These are phyloP conservation scores for Glareola pratincola DNA, from an alignment of 2,113 vertebrate genomes.

Conservation along the genomic window DNA sequence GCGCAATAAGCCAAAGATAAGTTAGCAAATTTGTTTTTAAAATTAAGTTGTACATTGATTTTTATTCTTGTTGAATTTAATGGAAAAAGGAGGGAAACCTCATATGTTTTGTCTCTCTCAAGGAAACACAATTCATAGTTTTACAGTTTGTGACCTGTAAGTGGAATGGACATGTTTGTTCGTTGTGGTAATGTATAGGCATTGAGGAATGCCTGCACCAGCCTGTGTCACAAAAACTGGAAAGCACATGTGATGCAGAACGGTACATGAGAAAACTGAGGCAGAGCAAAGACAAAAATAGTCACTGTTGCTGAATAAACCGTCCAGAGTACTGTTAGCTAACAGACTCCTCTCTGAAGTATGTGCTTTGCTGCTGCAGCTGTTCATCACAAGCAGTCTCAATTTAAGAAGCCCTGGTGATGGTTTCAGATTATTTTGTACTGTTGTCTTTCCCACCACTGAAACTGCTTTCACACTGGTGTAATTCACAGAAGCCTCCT, in stretches of 20 bases:
- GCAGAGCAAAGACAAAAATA: background rate
- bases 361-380: background rate
- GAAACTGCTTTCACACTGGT: background rate
- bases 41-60: constrained; percentile 30
- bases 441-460: background rate
- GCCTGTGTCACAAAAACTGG: background rate
- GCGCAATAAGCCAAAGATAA: background rate
- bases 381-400: background rate
- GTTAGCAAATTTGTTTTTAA: background rate
- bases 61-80: constrained; percentile 27
- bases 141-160: background rate
- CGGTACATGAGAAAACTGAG: background rate
- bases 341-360: background rate
- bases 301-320: background rate
- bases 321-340: background rate
- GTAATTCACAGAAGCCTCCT: background rate
- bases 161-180: background rate
- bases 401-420: background rate
- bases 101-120: background rate
- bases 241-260: background rate
- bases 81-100: background rate
- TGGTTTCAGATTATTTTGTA: background rate
- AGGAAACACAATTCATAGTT: background rate
- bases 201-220: background rate
- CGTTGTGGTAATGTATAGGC: background rate